phyloP scores from a whole-genome alignment of 2,797 vertebrate genomes.

The Halcyon badia region DNA sequence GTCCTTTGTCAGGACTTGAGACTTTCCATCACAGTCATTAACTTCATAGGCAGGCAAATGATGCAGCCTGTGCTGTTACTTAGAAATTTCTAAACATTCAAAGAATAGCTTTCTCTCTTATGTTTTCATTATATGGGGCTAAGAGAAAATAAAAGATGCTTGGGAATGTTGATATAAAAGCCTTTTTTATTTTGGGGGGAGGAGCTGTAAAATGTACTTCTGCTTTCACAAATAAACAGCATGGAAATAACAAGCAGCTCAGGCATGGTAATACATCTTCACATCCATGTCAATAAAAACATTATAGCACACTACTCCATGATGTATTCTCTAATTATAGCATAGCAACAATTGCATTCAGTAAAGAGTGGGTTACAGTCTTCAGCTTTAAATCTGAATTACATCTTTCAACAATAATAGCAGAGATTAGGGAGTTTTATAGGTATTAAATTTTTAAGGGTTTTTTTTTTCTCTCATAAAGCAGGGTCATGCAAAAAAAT shows the following conservation, averaged over 20 bases:
- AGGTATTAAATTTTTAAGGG: neutral
- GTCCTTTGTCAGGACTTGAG: neutral
- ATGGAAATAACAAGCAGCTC: neutral
- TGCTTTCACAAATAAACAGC: neutral
- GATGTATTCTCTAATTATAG: neutral
- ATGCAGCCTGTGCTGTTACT: neutral
- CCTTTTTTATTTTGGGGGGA: neutral
- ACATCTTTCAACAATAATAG: neutral
- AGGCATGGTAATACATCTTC: neutral
- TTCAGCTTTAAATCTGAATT: slow-evolving; percentile 19
- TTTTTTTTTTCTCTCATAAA: neutral
- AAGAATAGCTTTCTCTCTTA: neutral
- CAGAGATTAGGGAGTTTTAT: neutral
- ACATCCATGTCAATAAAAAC: neutral
- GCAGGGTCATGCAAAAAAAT: neutral
- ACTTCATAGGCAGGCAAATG: neutral
- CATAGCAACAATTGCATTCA: neutral
- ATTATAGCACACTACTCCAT: neutral
- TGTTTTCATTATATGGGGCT: neutral
- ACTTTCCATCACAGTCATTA: neutral
- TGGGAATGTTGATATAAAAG: neutral
- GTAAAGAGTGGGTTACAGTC: neutral
- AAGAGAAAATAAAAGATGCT: neutral
- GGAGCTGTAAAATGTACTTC: neutral
- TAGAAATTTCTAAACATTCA: neutral